Conservation (phyloP, 2,797 vertebrate species). For the Gallirallus australis region DNA sequence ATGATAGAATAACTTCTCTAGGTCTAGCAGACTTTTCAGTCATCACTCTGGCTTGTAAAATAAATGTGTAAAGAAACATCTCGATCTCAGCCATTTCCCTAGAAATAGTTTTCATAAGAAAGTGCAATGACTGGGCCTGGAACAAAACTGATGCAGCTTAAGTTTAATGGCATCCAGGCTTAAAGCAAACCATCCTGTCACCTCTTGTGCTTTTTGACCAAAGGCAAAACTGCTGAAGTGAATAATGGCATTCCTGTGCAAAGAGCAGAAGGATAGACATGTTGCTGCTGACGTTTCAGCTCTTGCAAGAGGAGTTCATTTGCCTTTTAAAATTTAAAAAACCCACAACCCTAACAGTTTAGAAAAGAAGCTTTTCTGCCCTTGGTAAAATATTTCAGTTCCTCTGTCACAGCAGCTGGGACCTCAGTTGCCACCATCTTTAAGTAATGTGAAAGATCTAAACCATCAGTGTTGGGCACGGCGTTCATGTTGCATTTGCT, state of each 20-base stretch:
- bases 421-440: not conserved
- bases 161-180: not conserved
- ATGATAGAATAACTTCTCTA: not conserved
- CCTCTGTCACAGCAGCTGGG: not conserved
- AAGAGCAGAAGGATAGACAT: not conserved
- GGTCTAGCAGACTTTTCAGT: not conserved
- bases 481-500: not conserved
- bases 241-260: not conserved
- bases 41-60: not conserved
- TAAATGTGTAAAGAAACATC: not conserved
- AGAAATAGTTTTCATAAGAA: constrained; percentile 37
- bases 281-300: not conserved
- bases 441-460: not conserved
- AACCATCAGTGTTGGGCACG: not conserved
- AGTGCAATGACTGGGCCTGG: not conserved
- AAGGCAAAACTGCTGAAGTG: not conserved
- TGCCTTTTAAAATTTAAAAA: not conserved
- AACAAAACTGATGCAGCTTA: not conserved
- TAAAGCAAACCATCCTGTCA: not conserved
- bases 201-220: not conserved
- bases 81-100: constrained; percentile 17
- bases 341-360: too few relatives aligned
- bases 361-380: not conserved
- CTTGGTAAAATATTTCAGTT: not conserved
- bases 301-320: not conserved